phyloP scores from a whole-genome alignment of 2,888 invertebrate genomes.

The Trachelus stipa region DNA sequence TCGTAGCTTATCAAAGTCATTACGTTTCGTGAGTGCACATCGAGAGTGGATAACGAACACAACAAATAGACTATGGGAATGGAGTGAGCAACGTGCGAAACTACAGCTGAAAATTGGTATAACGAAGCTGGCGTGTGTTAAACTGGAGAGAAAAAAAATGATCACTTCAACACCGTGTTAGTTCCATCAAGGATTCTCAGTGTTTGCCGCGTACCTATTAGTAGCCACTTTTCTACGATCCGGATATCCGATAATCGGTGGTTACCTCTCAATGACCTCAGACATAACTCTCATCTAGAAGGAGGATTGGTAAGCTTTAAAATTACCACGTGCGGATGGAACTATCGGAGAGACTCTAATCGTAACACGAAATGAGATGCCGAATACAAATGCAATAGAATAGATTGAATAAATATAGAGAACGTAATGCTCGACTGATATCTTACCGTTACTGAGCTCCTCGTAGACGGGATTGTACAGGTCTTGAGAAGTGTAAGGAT shows the following conservation, averaged over 20 bases:
- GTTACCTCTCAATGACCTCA: slow-evolving; percentile 36
- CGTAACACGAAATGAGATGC: not conserved
- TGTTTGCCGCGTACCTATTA: not conserved
- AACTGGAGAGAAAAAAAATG: not conserved
- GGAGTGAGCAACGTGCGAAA: not conserved
- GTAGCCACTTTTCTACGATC: not conserved
- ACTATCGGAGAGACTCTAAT: not conserved
- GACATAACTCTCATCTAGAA: slow-evolving; percentile 51
- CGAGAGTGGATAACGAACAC: not conserved
- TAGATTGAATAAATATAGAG: not conserved
- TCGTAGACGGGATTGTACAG: slow-evolving; percentile 85
- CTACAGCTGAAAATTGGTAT: not conserved
- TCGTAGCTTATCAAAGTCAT: not conserved
- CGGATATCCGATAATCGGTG: not conserved
- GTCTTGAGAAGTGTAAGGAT: slow-evolving; percentile 74
- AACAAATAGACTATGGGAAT: not conserved
- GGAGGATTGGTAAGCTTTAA: slow-evolving; percentile 17
- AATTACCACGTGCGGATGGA: not conserved
- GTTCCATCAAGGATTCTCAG: not conserved
- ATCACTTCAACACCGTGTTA: not conserved
- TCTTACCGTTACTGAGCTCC: slow-evolving; percentile 78
- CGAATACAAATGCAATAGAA: not conserved
- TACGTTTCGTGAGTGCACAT: not conserved
- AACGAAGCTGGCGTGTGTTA: not conserved
- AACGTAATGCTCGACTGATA: slow-evolving; percentile 31